Conservation (phyloP, 1,140 invertebrate genomes). For the Bombus soroeensis region DNA sequence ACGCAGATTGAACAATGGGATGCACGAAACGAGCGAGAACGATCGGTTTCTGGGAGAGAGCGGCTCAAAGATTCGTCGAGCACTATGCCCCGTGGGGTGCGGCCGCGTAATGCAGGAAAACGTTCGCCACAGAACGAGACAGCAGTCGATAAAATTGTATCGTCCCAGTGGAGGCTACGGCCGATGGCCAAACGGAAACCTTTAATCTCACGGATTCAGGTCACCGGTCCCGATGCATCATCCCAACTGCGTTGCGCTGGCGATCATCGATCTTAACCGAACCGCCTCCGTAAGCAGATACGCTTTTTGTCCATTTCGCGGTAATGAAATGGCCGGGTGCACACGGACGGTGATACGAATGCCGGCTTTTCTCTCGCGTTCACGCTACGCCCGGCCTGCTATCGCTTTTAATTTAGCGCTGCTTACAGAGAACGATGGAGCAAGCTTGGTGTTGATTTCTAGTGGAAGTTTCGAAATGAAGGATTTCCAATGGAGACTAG, state of each 20-base stretch:
- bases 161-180: slow-evolving; percentile 38
- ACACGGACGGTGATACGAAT: background rate
- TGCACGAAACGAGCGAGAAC: background rate
- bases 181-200: slow-evolving; percentile 34
- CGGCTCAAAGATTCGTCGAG: slow-evolving; percentile 32
- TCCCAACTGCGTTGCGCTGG: slow-evolving; percentile 1
- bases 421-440: no score
- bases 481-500: no score
- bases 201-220: slow-evolving; percentile 50
- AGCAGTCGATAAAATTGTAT: slow-evolving; percentile 63
- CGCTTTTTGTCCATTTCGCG: slow-evolving; percentile 20
- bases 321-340: slow-evolving; percentile 26
- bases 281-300: slow-evolving; percentile 42
- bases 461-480: background rate
- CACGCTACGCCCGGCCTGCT: no score
- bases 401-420: slow-evolving; percentile 1
- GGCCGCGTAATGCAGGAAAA: slow-evolving; percentile 41
- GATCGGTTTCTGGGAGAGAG: slow-evolving; percentile 11
- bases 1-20: slow-evolving; percentile 21
- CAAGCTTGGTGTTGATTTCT: background rate
- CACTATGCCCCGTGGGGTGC: slow-evolving; percentile 2
- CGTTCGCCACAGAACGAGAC: slow-evolving; percentile 4
- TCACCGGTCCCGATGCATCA: slow-evolving; percentile 44
- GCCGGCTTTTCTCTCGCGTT: background rate
- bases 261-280: slow-evolving; percentile 52